Base-by-base conservation (phyloP, 2,113 vertebrate genomes). In the Nematolebias whitei region DNA sequence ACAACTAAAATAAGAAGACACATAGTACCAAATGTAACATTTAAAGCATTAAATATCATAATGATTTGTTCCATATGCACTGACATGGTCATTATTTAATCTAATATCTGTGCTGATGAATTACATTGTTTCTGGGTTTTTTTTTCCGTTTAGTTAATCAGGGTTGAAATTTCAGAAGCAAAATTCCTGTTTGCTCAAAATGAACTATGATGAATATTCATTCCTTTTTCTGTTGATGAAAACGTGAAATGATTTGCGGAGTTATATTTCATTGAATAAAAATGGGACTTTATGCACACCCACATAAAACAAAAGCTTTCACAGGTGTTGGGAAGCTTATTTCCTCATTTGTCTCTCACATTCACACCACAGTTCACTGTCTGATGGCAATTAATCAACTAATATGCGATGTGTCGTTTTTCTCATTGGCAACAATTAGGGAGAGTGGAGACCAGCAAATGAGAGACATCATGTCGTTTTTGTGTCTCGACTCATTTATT, bases 201-300 rank as follows among this genome's bases (percentile, higher is more conserved):
- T 26, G 12, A 23, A 12, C 47, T 18, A 20, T 9, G 2, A 60
- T 85, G 66, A 85, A 82, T 84, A 89, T 87, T 82, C 69, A 81
- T 77, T 20, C 8, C 63, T 24, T 40, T 22, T 68, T 45, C 63
- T 16, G 55, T 60, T 63, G 61, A 70, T 68, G 74, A 66, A 53
- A 53, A 26, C 71, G 38, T 26, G 47, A 23, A 20, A 58, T 76
- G 68, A 71, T 83, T 82, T 52, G 63, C 65, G 45, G 55, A 68
- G 65, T 79, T 66, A 29, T 49, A 44, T 82, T 64, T 68, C 61
- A 74, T 77, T 63, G 38, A 73, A 57, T 47, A 63, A 57, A 48
- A 65, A 85, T 81, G 68, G 67, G 86, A 83, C 82, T 87, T 69
- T 80, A 82, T 80, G 58, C 44, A 54, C 71, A 78, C 66, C 68